Evolutionary conservation across 30 jellyfish, hydroid and myxozoan species (phyloP).

Genomic region (Chironex yamaguchii): DNA sequence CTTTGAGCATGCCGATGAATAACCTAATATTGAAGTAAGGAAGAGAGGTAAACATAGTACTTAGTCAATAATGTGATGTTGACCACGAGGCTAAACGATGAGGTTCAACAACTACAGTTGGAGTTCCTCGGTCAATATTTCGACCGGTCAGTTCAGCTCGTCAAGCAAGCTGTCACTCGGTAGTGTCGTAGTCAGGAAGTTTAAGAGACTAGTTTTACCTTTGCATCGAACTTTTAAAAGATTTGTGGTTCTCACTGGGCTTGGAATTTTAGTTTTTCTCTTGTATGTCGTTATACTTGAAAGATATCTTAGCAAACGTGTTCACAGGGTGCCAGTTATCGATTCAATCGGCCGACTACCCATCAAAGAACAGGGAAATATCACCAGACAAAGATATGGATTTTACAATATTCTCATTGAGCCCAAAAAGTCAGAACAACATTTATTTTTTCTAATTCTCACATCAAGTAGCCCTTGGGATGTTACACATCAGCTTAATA

Average conservation of each 20-base stretch:
- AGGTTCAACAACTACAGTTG: too few relatives aligned
- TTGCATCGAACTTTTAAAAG: not conserved
- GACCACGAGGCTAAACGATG: too few relatives aligned
- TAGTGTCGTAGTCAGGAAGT: too few relatives aligned
- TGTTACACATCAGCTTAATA: not conserved
- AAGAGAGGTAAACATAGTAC: too few relatives aligned
- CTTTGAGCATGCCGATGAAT: too few relatives aligned
- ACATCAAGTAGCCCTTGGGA: slow-evolving; percentile 36
- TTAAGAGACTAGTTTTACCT: not conserved
- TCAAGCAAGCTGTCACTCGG: too few relatives aligned
- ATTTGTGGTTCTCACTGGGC: not conserved
- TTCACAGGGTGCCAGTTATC: not conserved
- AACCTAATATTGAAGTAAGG: too few relatives aligned
- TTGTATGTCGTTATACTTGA: not conserved
- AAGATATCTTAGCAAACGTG: too few relatives aligned
- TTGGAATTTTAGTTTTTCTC: not conserved
- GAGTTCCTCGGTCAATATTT: too few relatives aligned
- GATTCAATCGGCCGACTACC: not conserved
- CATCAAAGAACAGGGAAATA: not conserved
- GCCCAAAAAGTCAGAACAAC: slow-evolving; percentile 3
- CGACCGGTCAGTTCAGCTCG: too few relatives aligned
- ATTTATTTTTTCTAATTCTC: slow-evolving; percentile 30
- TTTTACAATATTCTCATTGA: slow-evolving; percentile 21
- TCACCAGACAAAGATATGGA: not conserved
- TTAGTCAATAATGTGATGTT: too few relatives aligned